Percentiles rank a stretch among this genome's conserved stretches.
Conservation (phyloP, 2,113 vertebrate species). For the Petaurus breviceps region DNA sequence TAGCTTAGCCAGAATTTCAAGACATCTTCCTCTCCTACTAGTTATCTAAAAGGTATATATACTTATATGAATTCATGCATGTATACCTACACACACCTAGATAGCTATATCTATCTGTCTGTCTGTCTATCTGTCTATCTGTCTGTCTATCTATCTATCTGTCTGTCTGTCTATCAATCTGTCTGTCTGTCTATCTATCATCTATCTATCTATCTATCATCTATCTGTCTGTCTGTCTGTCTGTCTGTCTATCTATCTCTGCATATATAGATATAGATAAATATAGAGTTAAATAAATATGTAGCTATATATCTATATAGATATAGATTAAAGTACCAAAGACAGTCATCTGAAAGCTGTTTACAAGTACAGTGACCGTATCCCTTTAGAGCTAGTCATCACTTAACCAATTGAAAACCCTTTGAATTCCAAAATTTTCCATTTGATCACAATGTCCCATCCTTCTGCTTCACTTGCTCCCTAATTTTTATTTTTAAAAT, state of each 20-base stretch:
- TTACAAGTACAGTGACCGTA: not conserved
- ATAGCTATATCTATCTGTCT: not conserved
- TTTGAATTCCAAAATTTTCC: not conserved
- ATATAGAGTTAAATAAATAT: too few relatives aligned
- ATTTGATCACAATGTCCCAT: not conserved
- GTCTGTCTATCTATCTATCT: too few relatives aligned
- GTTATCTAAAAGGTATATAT: not conserved
- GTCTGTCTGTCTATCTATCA: too few relatives aligned
- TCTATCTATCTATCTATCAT: too few relatives aligned
- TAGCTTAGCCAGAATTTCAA: not conserved
- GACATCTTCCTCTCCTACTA: not conserved
- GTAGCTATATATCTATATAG: not conserved
- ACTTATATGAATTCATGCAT: not conserved
- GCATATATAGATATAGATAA: not conserved
- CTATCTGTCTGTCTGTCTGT: too few relatives aligned
- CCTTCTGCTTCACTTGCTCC: not conserved
- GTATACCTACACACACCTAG: not conserved
- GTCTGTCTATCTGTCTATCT: too few relatives aligned
- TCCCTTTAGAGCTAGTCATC: not conserved
- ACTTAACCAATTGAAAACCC: not conserved
- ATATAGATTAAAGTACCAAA: not conserved
- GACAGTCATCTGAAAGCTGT: not conserved
- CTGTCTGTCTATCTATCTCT: too few relatives aligned
- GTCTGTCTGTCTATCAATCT: too few relatives aligned
- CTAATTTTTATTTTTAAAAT: not conserved